phyloP scores from a whole-genome alignment of 2,797 vertebrate species.

The Delichon dasypus region DNA sequence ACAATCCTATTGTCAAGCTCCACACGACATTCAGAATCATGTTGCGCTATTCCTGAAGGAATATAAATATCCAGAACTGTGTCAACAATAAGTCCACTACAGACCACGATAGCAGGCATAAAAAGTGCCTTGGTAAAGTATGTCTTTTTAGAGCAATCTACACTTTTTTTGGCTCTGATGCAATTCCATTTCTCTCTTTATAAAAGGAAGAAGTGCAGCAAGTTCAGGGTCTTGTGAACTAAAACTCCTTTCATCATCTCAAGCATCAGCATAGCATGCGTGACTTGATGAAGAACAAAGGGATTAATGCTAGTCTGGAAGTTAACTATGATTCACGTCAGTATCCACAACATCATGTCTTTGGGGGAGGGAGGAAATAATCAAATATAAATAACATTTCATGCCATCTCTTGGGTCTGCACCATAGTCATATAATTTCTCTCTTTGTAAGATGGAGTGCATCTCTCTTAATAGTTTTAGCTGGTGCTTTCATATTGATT shows the following conservation, averaged over 20 bases:
- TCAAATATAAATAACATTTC: constrained; percentile 26
- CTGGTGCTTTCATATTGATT: constrained; percentile 30
- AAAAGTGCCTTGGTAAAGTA: constrained; percentile 26
- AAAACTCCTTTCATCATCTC: constrained; percentile 24
- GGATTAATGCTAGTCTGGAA: constrained; percentile 34
- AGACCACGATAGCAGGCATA: neutral
- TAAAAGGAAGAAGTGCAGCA: neutral
- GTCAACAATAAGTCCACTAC: constrained; percentile 42
- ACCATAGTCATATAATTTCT: neutral
- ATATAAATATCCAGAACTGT: constrained; percentile 49
- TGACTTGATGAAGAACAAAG: constrained; percentile 40
- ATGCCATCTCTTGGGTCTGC: constrained; percentile 12
- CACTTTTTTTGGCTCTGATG: constrained; percentile 4
- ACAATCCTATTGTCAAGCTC: constrained; percentile 44
- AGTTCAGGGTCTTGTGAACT: constrained; percentile 29
- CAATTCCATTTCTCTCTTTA: constrained; percentile 16
- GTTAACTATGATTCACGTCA: neutral
- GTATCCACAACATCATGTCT: neutral
- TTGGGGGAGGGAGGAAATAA: neutral
- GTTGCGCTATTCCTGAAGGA: constrained; percentile 46
- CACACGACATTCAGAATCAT: constrained; percentile 3
- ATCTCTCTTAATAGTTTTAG: constrained; percentile 18
- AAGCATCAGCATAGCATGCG: neutral
- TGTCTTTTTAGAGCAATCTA: neutral
- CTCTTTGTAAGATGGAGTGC: neutral